phyloP scores from a whole-genome alignment of 2,888 invertebrate genomes.

The Drosophila phalerata region DNA sequence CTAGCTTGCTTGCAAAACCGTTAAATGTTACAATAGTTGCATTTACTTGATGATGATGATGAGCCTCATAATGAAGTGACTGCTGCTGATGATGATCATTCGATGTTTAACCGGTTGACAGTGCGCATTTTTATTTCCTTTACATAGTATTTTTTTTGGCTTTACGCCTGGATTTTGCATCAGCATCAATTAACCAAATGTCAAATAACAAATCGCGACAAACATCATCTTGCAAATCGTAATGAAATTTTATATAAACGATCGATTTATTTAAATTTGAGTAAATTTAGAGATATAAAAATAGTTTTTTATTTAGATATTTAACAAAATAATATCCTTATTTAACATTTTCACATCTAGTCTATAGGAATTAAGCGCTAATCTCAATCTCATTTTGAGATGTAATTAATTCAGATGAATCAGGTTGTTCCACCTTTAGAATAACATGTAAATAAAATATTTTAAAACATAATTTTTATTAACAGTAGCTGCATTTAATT shows the following conservation, averaged over 20 bases:
- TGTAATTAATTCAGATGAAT: too few relatives aligned
- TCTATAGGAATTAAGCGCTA: too few relatives aligned
- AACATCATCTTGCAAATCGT: conserved; percentile 33
- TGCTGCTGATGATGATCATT: conserved; percentile 38
- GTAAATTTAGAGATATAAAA: too few relatives aligned
- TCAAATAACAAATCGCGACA: conserved; percentile 52
- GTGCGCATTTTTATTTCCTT: conserved; percentile 15
- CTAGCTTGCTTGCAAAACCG: conserved; percentile 63
- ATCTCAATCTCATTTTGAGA: too few relatives aligned
- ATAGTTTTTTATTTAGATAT: too few relatives aligned
- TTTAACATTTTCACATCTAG: too few relatives aligned
- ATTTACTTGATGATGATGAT: conserved; percentile 77
- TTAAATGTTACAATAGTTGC: conserved; percentile 84
- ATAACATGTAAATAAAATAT: not conserved
- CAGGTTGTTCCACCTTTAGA: too few relatives aligned
- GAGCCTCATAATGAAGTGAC: conserved; percentile 13
- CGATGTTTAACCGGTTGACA: conserved; percentile 39
- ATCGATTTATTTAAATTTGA: not conserved
- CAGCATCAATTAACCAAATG: conserved; percentile 60
- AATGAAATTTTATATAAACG: not conserved
- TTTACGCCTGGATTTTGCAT: conserved; percentile 5
- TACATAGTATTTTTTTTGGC: not conserved
- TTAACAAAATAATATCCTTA: too few relatives aligned
- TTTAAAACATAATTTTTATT: not conserved
- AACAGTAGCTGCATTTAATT: not conserved